Evolutionary conservation across 2,797 vertebrate genomes (phyloP).

Genomic region (Agapornis canus): DNA sequence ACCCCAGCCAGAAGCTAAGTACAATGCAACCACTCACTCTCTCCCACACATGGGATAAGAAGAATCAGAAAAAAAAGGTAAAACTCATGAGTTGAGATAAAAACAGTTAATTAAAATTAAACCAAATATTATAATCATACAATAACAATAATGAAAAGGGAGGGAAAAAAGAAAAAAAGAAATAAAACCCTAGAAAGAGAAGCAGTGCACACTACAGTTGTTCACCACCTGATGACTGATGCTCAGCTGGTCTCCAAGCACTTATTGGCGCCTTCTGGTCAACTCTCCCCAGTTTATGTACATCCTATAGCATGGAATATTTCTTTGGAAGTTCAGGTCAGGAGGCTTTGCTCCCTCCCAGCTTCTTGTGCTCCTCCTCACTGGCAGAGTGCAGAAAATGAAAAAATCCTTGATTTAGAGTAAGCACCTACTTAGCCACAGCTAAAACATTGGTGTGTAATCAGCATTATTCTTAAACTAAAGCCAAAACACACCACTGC

Average conservation of each 20-base stretch:
- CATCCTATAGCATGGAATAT: neutral
- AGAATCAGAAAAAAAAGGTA: neutral
- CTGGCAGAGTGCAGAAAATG: neutral
- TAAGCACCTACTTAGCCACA: neutral
- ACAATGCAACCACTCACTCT: neutral
- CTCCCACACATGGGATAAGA: neutral
- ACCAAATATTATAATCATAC: neutral
- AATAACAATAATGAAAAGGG: neutral
- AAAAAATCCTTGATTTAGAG: neutral
- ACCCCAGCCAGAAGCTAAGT: rapidly evolving
- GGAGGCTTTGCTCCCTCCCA: neutral
- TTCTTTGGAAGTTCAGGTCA: neutral
- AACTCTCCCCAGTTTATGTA: neutral
- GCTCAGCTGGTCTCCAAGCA: neutral
- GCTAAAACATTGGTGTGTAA: neutral
- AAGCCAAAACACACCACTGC: neutral
- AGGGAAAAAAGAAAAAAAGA: neutral
- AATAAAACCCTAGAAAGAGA: neutral
- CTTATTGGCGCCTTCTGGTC: neutral
- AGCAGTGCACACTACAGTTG: no score
- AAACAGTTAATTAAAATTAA: neutral
- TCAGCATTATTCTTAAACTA: neutral
- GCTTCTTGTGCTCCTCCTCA: neutral
- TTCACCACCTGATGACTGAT: neutral
- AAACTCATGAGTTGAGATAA: neutral